These are phyloP conservation scores for Drosophila diplacantha DNA, from an alignment of 2,888 invertebrate genomes.

Conservation along the genomic window DNA sequence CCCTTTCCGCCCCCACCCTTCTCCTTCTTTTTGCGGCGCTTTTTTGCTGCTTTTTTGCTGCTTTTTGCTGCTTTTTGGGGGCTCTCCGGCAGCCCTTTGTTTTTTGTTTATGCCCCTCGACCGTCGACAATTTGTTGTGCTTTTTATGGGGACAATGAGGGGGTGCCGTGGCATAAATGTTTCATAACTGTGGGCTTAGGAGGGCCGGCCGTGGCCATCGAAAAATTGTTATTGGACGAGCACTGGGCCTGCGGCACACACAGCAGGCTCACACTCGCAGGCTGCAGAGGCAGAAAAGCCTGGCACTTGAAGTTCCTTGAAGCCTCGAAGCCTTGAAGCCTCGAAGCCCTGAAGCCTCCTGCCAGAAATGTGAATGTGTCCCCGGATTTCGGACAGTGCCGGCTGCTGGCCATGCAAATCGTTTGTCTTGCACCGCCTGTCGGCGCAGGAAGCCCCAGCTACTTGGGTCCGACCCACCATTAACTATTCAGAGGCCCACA, in stretches of 20 bases:
- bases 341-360: no score
- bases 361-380: no score
- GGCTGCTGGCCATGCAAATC: slow-evolving; percentile 21
- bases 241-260: slow-evolving; percentile 38
- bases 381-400: neutral
- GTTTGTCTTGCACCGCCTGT: slow-evolving; percentile 31
- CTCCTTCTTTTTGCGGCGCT: neutral
- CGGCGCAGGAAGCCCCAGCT: slow-evolving; percentile 4
- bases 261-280: no score
- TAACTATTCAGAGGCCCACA: slow-evolving; percentile 16
- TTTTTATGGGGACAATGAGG: slow-evolving; percentile 61
- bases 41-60: neutral
- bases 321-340: no score
- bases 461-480: slow-evolving; percentile 22
- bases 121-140: slow-evolving; percentile 68
- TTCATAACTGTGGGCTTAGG: slow-evolving; percentile 58
- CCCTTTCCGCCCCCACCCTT: slow-evolving; percentile 19
- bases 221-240: slow-evolving; percentile 46
- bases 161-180: slow-evolving; percentile 56
- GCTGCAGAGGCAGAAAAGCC: neutral
- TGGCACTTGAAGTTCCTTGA: no score
- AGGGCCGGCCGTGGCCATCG: slow-evolving; percentile 20
- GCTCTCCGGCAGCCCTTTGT: slow-evolving; percentile 10
- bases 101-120: slow-evolving; percentile 44
- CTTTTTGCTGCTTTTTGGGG: neutral